Conservation (phyloP, 2,113 vertebrate genomes). For the Semnornis frantzii region DNA sequence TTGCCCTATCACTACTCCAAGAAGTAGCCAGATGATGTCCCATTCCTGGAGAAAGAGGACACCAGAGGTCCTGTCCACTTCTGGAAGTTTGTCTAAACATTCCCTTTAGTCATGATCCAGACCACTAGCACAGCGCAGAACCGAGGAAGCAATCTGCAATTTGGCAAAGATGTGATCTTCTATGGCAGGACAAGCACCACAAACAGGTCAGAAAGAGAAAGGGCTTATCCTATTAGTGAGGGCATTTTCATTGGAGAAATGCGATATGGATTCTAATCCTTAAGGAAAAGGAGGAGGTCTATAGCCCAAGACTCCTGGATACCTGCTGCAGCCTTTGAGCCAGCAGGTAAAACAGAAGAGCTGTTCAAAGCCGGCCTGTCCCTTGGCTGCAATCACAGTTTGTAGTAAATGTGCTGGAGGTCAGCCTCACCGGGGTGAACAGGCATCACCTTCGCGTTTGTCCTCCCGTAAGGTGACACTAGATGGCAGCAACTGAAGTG, state of each 20-base stretch:
- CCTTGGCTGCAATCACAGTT: neutral
- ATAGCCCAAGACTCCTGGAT: neutral
- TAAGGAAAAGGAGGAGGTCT: neutral
- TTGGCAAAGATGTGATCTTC: neutral
- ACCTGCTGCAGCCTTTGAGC: neutral
- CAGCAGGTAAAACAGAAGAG: neutral
- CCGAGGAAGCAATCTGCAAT: neutral
- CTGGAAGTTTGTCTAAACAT: neutral
- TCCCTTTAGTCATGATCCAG: neutral
- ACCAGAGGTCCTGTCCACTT: neutral
- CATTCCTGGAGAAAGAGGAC: neutral
- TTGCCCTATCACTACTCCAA: neutral
- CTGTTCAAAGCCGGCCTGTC: neutral
- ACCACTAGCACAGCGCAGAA: neutral
- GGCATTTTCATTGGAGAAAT: neutral
- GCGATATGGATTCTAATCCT: fast-evolving
- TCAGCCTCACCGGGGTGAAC: fast-evolving
- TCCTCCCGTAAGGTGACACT: conserved; percentile 49
- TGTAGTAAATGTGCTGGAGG: neutral
- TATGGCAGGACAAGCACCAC: neutral
- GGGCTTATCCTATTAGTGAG: neutral
- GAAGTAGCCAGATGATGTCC: neutral
- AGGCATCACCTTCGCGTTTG: neutral
- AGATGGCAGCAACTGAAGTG: conserved; percentile 60
- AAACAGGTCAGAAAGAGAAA: neutral